These are phyloP conservation scores for Calidris pugnax DNA, from an alignment of 2,113 vertebrate species.

Conservation along the genomic window DNA sequence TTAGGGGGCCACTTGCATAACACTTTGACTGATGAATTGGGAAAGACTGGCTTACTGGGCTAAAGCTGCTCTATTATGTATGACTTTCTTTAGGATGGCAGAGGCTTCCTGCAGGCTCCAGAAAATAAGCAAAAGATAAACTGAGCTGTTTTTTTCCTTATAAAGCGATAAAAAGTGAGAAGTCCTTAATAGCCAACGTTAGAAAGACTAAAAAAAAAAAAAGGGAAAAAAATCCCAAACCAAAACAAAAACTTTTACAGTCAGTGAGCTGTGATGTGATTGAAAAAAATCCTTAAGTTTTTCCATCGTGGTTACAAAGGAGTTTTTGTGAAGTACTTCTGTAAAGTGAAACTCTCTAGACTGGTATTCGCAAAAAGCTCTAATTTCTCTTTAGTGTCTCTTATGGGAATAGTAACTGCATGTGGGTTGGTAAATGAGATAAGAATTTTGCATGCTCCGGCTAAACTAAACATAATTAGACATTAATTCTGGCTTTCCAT, in stretches of 20 bases:
- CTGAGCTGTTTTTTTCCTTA: conserved; percentile 61
- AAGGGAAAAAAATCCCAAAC: background rate
- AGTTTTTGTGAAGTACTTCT: conserved; percentile 58
- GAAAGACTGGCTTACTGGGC: conserved; percentile 79
- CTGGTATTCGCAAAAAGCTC: conserved; percentile 60
- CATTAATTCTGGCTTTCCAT: conserved; percentile 59
- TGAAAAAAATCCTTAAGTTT: conserved; percentile 22
- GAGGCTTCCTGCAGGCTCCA: conserved; percentile 59
- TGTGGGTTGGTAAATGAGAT: conserved; percentile 67
- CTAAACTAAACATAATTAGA: conserved; percentile 65
- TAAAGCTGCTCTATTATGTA: conserved; percentile 79
- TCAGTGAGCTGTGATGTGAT: conserved; percentile 17
- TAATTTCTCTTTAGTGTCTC: conserved; percentile 71
- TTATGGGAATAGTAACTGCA: conserved; percentile 54
- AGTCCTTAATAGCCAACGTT: conserved; percentile 12
- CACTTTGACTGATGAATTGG: conserved; percentile 83
- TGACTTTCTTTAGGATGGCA: conserved; percentile 75
- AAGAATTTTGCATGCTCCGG: conserved; percentile 49
- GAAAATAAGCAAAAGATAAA: conserved; percentile 67
- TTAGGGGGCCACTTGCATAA: conserved; percentile 86
- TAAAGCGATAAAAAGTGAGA: conserved; percentile 55
- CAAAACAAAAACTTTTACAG: conserved; percentile 59
- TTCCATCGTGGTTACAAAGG: conserved; percentile 52
- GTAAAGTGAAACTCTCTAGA: conserved; percentile 60
- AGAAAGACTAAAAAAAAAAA: conserved; percentile 18